Evolutionary conservation across 2,797 vertebrate species (phyloP).

Genomic region (Malacoraja senta): DNA sequence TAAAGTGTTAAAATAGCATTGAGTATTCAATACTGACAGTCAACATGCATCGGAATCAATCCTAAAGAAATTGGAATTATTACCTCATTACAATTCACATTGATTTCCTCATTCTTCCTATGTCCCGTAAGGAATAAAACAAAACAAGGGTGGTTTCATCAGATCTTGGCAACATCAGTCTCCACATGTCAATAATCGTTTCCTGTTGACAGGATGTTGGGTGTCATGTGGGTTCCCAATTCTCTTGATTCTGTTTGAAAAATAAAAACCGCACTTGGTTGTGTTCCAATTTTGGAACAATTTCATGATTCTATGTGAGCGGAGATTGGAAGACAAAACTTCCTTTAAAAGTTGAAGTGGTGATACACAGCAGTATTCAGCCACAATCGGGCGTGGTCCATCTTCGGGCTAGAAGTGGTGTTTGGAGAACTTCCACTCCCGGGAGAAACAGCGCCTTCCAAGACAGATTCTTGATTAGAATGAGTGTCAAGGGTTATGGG

Average conservation of each 20-base stretch:
- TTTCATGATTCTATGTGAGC: not conserved
- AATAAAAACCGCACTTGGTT: not conserved
- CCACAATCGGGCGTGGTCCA: not conserved
- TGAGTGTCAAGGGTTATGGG: too few species aligned
- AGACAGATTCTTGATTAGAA: too few species aligned
- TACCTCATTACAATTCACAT: not conserved
- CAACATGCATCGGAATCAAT: not conserved
- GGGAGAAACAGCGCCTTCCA: not conserved
- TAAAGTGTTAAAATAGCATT: not conserved
- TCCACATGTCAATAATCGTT: not conserved
- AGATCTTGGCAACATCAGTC: not conserved
- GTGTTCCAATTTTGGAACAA: conserved; percentile 1
- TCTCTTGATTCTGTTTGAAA: not conserved
- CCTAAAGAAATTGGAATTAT: not conserved
- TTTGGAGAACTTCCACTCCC: not conserved
- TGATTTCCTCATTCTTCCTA: not conserved
- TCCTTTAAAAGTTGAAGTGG: not conserved
- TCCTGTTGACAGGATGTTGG: conserved; percentile 22
- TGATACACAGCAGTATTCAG: not conserved
- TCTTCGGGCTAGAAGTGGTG: not conserved
- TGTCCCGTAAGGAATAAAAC: not conserved
- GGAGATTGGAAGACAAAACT: not conserved
- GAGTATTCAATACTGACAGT: not conserved
- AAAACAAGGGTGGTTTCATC: not conserved
- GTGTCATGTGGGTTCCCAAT: not conserved